A percentile compares a stretch with the other conserved stretches of the same genome.
These are phyloP conservation scores for Trachelus stipa DNA, from an alignment of 2,888 invertebrate species.

Conservation along the genomic window DNA sequence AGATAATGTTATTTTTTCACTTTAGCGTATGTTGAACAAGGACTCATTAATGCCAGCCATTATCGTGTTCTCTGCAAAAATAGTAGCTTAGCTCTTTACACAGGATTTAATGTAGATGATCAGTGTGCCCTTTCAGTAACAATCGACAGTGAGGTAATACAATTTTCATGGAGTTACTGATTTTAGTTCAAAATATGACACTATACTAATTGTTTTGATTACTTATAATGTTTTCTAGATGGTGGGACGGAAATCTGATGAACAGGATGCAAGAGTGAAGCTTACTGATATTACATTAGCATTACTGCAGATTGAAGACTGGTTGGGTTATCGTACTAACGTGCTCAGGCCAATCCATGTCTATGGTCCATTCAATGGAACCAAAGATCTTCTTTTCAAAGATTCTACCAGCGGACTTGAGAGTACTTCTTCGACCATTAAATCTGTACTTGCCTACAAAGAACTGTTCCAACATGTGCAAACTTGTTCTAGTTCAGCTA, in stretches of 20 bases:
- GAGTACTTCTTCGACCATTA: conserved; percentile 62
- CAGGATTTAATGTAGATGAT: conserved; percentile 70
- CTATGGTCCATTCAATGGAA: conserved; percentile 71
- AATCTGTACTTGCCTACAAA: conserved; percentile 71
- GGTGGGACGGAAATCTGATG: conserved; percentile 39
- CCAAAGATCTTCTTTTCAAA: conserved; percentile 72
- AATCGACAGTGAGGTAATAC: conserved; percentile 72
- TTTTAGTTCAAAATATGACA: not conserved
- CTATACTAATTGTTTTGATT: not conserved
- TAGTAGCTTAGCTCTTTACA: conserved; percentile 68
- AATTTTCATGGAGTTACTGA: not conserved
- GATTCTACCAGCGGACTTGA: conserved; percentile 72
- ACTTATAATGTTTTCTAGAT: conserved; percentile 41
- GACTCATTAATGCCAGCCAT: conserved; percentile 58
- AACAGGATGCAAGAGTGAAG: conserved; percentile 26
- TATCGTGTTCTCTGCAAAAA: conserved; percentile 74
- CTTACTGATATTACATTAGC: conserved; percentile 50
- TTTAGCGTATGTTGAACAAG: conserved; percentile 59
- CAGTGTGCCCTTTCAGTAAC: conserved; percentile 71
- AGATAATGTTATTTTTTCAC: conserved; percentile 7
- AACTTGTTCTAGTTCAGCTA: conserved; percentile 45
- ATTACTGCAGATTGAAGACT: conserved; percentile 68
- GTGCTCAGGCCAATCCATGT: conserved; percentile 66
- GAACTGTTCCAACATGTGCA: conserved; percentile 69
- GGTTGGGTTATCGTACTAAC: conserved; percentile 69